Base-by-base conservation (phyloP, 1,140 invertebrate species). In the Zaprionus africanus region DNA sequence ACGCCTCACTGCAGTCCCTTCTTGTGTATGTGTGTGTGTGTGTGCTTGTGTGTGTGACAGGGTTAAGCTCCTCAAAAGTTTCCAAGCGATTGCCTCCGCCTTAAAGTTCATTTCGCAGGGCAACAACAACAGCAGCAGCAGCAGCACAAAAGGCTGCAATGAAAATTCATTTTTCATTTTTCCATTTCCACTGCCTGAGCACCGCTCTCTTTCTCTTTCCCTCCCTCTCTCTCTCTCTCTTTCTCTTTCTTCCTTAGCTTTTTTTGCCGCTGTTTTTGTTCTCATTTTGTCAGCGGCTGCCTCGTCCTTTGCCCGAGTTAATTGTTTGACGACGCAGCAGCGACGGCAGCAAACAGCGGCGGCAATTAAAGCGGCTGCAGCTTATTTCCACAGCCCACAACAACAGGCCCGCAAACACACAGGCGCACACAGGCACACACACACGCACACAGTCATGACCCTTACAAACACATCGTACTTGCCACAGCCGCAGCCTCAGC, bases 31-130 rank as follows among this genome's bases (percentile, higher is more conserved):
- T 53, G 19, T 24, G 51, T 38, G 5, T 62, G 59, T n/a, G 34
- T 51, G 43, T 59, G 43, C 34, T 13, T 31, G 15, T 24, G 22
- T 22, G 22, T 43, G 64, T 11, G 60, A 49, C 36, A 46, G 28
- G 67, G 13, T 56, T 43, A 79, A 60, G 66, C 73, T 70, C 65
- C 76, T 81, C 76, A 74, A 82, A 76, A 78, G 75, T 90, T 88
- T 88, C 85, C 85, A 79, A 77, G 63, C 76, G 75, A 76, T 90
- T 88, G 85, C 54, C 67, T 78, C 65, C 67, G 68, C 81, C 88
- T 85, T 88, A 78, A 88, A 88, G 84, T 90, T 88, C 78, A 83
- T 83, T 78, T 78, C 67, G 57, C 59, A n/a, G 38, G 38, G 15
- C 60, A 68, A 34, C 66, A 31, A 31, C 63, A 64, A 12, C 31